phyloP scores from a whole-genome alignment of 2,797 vertebrate species.

The Adelosebastes latens region DNA sequence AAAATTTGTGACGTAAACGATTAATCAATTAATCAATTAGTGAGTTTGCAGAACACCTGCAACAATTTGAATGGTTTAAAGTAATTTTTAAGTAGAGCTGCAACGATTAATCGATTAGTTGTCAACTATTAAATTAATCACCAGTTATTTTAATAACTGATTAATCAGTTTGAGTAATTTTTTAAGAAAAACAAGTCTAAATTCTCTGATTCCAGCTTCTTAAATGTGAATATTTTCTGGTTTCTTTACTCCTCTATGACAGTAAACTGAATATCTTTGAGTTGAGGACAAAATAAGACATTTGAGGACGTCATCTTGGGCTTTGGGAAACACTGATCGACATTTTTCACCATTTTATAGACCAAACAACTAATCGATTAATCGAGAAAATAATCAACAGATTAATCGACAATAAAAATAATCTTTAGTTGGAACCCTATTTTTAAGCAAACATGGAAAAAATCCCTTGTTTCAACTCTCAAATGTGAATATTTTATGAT shows the following conservation, averaged over 20 bases:
- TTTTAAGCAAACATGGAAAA: not conserved
- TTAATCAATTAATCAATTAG: not conserved
- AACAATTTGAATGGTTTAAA: not conserved
- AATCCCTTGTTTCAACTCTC: not conserved
- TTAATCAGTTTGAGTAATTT: fast-evolving
- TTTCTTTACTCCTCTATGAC: not conserved
- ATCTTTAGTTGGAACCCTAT: no score
- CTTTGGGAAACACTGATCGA: not conserved
- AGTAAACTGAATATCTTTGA: not conserved
- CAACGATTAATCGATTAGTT: no score
- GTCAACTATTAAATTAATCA: no score
- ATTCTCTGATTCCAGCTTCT: no score
- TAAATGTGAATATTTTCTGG: not conserved
- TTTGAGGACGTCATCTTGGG: not conserved
- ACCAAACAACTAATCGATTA: not conserved
- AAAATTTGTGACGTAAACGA: fast-evolving
- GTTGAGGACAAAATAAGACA: not conserved
- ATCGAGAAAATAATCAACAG: not conserved
- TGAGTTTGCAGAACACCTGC: not conserved
- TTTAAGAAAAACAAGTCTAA: no score
- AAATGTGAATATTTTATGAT: not conserved
- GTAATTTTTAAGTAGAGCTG: no score
- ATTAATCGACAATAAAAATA: not conserved
- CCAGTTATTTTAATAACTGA: fast-evolving
- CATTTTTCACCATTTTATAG: not conserved